A percentile compares a stretch with the other conserved stretches of the same genome.
Conservation (phyloP, 2,888 invertebrate genomes). For the Ophion ellenae region DNA sequence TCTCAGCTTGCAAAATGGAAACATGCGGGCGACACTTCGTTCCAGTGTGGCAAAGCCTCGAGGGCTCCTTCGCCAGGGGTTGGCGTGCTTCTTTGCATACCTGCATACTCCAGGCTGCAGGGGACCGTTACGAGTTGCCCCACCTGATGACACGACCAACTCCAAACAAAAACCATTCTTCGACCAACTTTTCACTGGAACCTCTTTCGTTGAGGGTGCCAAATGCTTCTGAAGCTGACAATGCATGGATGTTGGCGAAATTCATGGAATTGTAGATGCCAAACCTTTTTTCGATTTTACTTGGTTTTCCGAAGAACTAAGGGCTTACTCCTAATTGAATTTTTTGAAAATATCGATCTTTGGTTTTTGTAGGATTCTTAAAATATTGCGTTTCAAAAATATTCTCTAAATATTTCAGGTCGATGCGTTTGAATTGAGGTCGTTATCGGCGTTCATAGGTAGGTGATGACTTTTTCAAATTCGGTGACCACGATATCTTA, state of each 20-base stretch:
- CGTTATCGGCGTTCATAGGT: too few species aligned
- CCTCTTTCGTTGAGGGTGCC: not conserved
- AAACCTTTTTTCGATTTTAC: too few species aligned
- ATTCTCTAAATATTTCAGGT: too few species aligned
- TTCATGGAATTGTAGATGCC: too few species aligned
- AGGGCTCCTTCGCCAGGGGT: conserved; percentile 69
- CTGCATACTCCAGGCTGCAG: conserved; percentile 75
- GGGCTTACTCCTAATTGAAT: too few species aligned
- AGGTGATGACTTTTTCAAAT: too few species aligned
- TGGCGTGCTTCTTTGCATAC: conserved; percentile 71
- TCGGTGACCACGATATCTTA: too few species aligned
- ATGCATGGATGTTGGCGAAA: conserved; percentile 38
- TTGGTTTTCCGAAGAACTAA: too few species aligned
- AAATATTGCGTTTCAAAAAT: too few species aligned
- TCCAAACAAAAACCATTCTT: conserved; percentile 32
- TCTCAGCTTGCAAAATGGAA: conserved; percentile 73
- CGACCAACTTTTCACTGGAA: conserved; percentile 14
- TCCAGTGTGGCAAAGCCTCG: conserved; percentile 67
- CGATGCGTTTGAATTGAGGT: too few species aligned
- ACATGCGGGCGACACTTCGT: conserved; percentile 80
- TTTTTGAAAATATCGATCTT: too few species aligned
- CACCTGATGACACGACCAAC: conserved; percentile 81
- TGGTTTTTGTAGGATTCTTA: too few species aligned
- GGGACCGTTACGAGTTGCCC: conserved; percentile 70
- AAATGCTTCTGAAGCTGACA: not conserved